phyloP scores from a whole-genome alignment of 2,888 invertebrate species.

The Aphodius sticticus region DNA sequence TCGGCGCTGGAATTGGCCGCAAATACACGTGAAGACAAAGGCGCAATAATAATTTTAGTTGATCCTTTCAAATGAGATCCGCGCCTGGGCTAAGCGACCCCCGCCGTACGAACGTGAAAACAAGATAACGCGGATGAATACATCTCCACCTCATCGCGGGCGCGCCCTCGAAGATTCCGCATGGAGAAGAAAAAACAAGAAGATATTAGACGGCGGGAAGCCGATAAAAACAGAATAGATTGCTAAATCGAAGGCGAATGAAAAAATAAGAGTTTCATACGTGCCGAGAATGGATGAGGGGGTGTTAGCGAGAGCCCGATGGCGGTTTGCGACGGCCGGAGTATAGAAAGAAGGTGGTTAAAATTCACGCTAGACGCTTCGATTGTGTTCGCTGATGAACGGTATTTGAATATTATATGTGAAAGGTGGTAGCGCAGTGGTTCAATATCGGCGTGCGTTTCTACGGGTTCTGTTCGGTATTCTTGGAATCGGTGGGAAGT shows the following conservation, averaged over 20 bases:
- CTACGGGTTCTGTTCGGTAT: neutral
- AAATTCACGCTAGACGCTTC: slow-evolving; percentile 36
- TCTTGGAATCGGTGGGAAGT: neutral
- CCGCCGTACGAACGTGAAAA: neutral
- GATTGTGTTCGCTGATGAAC: slow-evolving; percentile 51
- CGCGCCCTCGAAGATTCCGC: neutral
- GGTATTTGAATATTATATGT: slow-evolving; percentile 51
- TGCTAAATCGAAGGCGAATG: slow-evolving; percentile 58
- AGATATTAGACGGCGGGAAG: slow-evolving; percentile 56
- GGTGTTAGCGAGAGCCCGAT: slow-evolving; percentile 36
- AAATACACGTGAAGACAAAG: neutral
- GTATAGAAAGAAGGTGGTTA: neutral
- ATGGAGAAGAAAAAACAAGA: slow-evolving; percentile 22
- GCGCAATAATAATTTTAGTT: neutral
- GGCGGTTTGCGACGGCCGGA: neutral
- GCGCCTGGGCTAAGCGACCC: neutral
- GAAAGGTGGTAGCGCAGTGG: slow-evolving; percentile 22
- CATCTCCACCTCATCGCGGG: slow-evolving; percentile 30
- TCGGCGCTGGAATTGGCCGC: neutral
- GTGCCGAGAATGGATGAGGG: slow-evolving; percentile 51
- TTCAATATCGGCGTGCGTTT: slow-evolving; percentile 17
- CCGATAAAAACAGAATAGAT: slow-evolving; percentile 60
- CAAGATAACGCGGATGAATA: slow-evolving; percentile 25
- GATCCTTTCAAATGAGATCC: neutral
- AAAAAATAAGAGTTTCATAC: slow-evolving; percentile 56